Evolutionary conservation across 2,888 invertebrate species (phyloP), one percentile per base, ranked within the genome.

Genomic region (Masnerella sp.): DNA sequence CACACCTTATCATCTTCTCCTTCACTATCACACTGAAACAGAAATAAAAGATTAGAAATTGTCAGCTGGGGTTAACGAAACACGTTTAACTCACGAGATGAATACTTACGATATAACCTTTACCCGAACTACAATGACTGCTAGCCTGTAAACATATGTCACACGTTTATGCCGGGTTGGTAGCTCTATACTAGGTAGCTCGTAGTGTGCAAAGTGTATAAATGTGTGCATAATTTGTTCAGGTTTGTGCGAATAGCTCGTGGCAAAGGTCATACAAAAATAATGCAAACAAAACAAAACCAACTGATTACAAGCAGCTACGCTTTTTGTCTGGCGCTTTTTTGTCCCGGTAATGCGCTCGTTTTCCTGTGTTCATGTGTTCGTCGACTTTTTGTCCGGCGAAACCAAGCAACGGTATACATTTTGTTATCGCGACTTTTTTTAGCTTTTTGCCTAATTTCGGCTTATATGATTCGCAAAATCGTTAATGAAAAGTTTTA

Each of bases 51-150:
- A 51, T 68, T 67, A 56, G 67, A 64, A 20, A 61, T 58, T 34
- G 69, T 56, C 47, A 74, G 58, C 40, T 69, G 42, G 69, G 12
- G 67, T n/a, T n/a, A n/a, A n/a, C n/a, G n/a, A n/a, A n/a, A n/a
- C n/a, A n/a, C n/a, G n/a, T 70, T 17, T 84, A 82, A 87, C 68
- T 49, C 22, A 15, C 47, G 40, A 25, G 52, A 73, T 34, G 32
- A 30, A 89, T 91, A 95, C 95, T 94, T 91, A 95, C 95, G 95
- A 95, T 95, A 94, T 95, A 95, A 92, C 95, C 95, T 92, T 94
- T 95, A 91, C 94, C 95, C 91, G 94, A 95, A 91, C 94, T 95
- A 91, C 95, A 94, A 90, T 94, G 93, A 91, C 94, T 95, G 92
- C 94, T 94, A 89, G 94, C 94, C 95, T 95, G 91, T 88, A 90